Evolutionary conservation across 2,888 invertebrate species (phyloP), one percentile per base, ranked within the genome.

Genomic region (Mesodorylaimus sp.): DNA sequence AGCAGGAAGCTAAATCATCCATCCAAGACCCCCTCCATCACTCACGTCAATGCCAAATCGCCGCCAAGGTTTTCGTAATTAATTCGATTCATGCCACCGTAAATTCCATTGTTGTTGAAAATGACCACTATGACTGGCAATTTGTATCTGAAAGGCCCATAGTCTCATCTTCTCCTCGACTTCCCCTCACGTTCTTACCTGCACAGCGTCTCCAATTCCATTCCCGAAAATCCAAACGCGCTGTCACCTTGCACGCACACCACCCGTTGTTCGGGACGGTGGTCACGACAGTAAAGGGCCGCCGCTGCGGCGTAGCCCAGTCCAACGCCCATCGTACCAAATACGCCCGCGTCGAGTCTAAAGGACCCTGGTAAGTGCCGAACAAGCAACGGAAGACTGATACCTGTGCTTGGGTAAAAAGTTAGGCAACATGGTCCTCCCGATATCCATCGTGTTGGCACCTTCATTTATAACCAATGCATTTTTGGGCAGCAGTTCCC

Each of bases 391-490:
- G n/a, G 10, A 28, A 28, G 21, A 45, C 7, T 7, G 5, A 24
- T 19, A 58, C 65, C 61, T 56, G 64, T 86, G 88, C 41, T 88
- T 73, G 0, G 91, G 85, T 56, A 78, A 72, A 58, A 76, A 76
- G 66, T 91, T 88, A n/a, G 79, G 72, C 36, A 93, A 70, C 70
- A 91, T 77, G 0, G 86, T 79, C 43, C 93, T 75, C 0, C 93
- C 91, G 63, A 93, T 93, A 65, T 95, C 93, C 95, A 95, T 95
- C 0, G 93, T 95, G 68, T 93, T 93, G 32, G 93, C 91, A 24
- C 93, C 95, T 71, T 95, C 93, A 64, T 88, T 91, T 27, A 91
- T 83, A 53, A 95, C 85, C 19, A 93, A 77, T 3, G 81, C 79
- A 70, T 93, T 82, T 63, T 59, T 51, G 7, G 71, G 70, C 52